phyloP scores from a whole-genome alignment of 2,888 invertebrate genomes.

The Brenthis hecate region DNA sequence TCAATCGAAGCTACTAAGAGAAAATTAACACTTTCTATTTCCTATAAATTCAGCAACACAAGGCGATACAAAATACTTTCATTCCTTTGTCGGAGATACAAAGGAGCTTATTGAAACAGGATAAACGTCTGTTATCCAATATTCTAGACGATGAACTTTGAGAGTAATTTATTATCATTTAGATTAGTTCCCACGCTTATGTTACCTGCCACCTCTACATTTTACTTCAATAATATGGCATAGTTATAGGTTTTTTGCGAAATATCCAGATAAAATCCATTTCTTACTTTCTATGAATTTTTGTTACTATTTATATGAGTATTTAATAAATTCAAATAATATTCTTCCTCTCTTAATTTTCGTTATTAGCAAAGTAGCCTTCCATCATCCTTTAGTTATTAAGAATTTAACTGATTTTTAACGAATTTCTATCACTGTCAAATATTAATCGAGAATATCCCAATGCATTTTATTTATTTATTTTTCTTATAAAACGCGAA shows the following conservation, averaged over 20 bases:
- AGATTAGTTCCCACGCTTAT: slow-evolving; percentile 35
- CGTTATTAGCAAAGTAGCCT: too few species aligned
- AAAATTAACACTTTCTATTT: slow-evolving; percentile 30
- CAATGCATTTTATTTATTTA: too few species aligned
- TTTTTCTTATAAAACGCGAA: too few species aligned
- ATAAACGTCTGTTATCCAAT: slow-evolving; percentile 43
- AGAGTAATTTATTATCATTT: slow-evolving; percentile 41
- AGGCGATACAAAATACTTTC: slow-evolving; percentile 28
- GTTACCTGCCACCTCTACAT: slow-evolving; percentile 21
- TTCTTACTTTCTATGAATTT: background rate
- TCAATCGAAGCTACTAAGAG: slow-evolving; percentile 10
- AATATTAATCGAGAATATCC: too few species aligned
- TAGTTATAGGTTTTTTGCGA: background rate
- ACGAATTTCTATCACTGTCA: too few species aligned
- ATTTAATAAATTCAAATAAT: too few species aligned
- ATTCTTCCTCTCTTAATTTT: too few species aligned
- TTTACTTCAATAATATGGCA: slow-evolving; percentile 12
- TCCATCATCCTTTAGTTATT: too few species aligned
- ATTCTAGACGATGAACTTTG: slow-evolving; percentile 29
- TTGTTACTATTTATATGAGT: too few species aligned
- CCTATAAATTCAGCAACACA: slow-evolving; percentile 25
- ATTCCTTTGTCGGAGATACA: slow-evolving; percentile 36
- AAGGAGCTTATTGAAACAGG: slow-evolving; percentile 43
- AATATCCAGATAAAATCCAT: background rate
- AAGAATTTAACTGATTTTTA: too few species aligned